phyloP scores from a whole-genome alignment of 2,797 vertebrate genomes.

The Gallinago stenura region DNA sequence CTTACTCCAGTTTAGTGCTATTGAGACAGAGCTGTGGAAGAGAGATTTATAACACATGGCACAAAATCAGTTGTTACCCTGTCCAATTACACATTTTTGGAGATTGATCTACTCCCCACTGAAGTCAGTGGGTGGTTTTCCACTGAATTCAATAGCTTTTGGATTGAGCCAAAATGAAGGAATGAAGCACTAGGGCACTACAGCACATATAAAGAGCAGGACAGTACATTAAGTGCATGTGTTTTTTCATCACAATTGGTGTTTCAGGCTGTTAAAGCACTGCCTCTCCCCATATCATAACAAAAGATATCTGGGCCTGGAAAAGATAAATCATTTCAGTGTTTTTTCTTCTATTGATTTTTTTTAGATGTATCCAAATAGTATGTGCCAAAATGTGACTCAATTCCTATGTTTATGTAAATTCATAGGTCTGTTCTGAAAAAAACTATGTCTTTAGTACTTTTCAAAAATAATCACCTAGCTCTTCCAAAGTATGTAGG shows the following conservation, averaged over 20 bases:
- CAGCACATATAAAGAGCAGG: background rate
- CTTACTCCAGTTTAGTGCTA: background rate
- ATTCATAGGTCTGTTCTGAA: background rate
- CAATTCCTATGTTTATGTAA: background rate
- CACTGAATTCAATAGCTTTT: slow-evolving; percentile 24
- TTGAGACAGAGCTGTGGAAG: background rate
- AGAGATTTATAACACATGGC: slow-evolving; percentile 18
- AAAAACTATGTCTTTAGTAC: background rate
- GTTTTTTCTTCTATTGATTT: background rate
- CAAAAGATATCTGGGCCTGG: background rate
- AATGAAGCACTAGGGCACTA: background rate
- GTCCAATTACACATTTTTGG: background rate
- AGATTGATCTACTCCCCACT: background rate
- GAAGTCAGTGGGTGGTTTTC: slow-evolving; percentile 34
- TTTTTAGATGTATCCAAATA: slow-evolving; percentile 13
- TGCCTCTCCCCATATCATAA: slow-evolving; percentile 24
- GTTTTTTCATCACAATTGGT: background rate
- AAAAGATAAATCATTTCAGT: slow-evolving; percentile 11
- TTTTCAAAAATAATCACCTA: background rate
- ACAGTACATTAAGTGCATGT: background rate
- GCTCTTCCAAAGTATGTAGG: background rate
- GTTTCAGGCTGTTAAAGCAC: background rate
- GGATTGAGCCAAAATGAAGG: background rate
- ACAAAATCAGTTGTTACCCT: slow-evolving; percentile 44
- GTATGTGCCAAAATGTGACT: background rate